Evolutionary conservation across 2,113 vertebrate species (phyloP).

Genomic region (Columba livia): DNA sequence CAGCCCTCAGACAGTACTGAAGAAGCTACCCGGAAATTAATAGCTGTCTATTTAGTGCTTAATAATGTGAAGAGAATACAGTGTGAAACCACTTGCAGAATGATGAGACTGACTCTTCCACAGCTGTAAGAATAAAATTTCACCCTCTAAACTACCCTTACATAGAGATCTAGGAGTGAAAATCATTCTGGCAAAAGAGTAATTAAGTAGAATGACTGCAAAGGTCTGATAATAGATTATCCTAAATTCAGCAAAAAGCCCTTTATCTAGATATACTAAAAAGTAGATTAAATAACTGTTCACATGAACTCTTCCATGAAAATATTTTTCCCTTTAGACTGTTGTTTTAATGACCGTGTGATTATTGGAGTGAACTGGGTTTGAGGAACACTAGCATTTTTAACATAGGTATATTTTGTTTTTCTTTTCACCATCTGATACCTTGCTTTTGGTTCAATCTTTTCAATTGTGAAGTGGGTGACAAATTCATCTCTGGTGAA

Average conservation of each 20-base stretch:
- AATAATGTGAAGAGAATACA: background rate
- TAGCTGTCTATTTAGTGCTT: background rate
- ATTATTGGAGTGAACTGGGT: constrained; percentile 13
- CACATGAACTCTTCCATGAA: background rate
- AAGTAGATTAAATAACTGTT: constrained; percentile 38
- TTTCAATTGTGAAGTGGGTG: background rate
- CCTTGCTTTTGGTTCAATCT: background rate
- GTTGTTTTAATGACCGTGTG: constrained; percentile 28
- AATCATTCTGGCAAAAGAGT: background rate
- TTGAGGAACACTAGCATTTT: constrained; percentile 9
- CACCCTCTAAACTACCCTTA: background rate
- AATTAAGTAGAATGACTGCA: constrained; percentile 43
- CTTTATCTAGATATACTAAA: constrained; percentile 17
- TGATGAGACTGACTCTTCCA: background rate
- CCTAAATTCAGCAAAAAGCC: constrained; percentile 21
- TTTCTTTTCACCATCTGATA: background rate
- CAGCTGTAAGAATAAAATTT: background rate
- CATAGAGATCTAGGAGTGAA: background rate
- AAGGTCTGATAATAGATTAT: constrained; percentile 12
- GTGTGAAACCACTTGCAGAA: background rate
- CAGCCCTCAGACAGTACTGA: background rate
- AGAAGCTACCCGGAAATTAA: background rate
- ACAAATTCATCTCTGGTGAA: no score
- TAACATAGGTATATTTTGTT: background rate
- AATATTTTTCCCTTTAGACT: constrained; percentile 20